Evolutionary conservation across 2,797 vertebrate species (phyloP).

Genomic region (Harpagifer antarcticus): DNA sequence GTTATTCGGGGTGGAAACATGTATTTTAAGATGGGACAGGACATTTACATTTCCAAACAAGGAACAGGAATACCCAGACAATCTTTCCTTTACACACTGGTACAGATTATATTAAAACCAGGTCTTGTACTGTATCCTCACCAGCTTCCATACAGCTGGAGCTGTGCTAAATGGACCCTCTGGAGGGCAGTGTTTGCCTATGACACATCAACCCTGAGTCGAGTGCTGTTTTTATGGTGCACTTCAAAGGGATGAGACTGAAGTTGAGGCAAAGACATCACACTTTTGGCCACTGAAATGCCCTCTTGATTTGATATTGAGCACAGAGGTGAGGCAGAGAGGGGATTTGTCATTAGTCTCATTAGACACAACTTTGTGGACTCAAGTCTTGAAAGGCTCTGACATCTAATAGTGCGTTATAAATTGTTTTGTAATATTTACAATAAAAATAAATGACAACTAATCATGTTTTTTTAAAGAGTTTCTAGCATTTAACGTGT

Average conservation of each 20-base stretch:
- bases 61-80: conserved; percentile 41
- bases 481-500: conserved; percentile 70
- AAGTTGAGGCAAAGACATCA: conserved; percentile 45
- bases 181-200: conserved; percentile 70
- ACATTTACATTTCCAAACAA: conserved; percentile 31
- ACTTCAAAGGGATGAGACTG: conserved; percentile 35
- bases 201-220: conserved; percentile 68
- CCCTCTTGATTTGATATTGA: conserved; percentile 59
- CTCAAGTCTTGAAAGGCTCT: conserved; percentile 71
- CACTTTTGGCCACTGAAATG: conserved; percentile 56
- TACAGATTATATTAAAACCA: conserved; percentile 17
- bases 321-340: conserved; percentile 68
- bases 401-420: conserved; percentile 75
- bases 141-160: conserved; percentile 44
- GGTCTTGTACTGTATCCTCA: conserved; percentile 32
- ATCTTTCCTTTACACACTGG: conserved; percentile 34
- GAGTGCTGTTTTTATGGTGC: conserved; percentile 48
- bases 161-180: conserved; percentile 58
- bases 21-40: conserved; percentile 29
- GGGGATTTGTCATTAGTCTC: conserved; percentile 57
- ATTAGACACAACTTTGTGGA: conserved; percentile 60
- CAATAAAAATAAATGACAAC: conserved; percentile 77
- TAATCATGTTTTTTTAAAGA: conserved; percentile 47
- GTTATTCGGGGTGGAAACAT: conserved; percentile 28
- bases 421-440: conserved; percentile 77